Evolutionary conservation across 2,888 invertebrate species (phyloP), one percentile per base, ranked within the genome.

Genomic region (Agonopterix subpropinquella): DNA sequence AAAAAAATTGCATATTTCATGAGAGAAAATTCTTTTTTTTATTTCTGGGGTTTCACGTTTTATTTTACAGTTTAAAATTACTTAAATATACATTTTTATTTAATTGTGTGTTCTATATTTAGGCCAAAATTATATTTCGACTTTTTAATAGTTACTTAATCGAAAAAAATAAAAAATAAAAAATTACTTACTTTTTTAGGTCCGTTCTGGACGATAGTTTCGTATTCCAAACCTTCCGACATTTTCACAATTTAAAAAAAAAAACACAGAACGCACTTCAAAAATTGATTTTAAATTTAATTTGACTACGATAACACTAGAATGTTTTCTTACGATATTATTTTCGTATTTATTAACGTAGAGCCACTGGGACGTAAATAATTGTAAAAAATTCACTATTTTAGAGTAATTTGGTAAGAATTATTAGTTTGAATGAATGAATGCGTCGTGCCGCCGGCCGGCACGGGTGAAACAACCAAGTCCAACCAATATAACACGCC

Each of bases 161-260:
- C 18, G 18, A 49, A 52, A 51, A 52, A 58, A 56, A 55, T 49
- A 52, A 52, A 13, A 48, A n/a, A n/a, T n/a, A n/a, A n/a, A 64
- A 64, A 64, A 57, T 47, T 58, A 83, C 89, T 90, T 76, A 91
- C 91, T 90, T 91, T 91, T 85, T 89, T 89, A 51, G 91, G 91
- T 64, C 91, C 91, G 80, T 90, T 91, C 73, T 91, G 91, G 64
- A 90, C 89, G 63, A 90, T 89, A 76, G 87, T 90, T 68, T 92
- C 91, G 79, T 91, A 91, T 85, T 91, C 91, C 80, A 91, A 85
- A 69, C 91, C 91, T 80, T 91, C 73, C 54, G 89, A 85, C 89
- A 90, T 90, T 67, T 70, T 73, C 68, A 73, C 78, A 79, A 76
- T n/a, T 42, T 8, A 36, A 2, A 2, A 77, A 68, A 68, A 71